These are phyloP conservation scores for Xylocopa sonorina DNA, from an alignment of 1,140 invertebrate genomes.

Conservation along the genomic window DNA sequence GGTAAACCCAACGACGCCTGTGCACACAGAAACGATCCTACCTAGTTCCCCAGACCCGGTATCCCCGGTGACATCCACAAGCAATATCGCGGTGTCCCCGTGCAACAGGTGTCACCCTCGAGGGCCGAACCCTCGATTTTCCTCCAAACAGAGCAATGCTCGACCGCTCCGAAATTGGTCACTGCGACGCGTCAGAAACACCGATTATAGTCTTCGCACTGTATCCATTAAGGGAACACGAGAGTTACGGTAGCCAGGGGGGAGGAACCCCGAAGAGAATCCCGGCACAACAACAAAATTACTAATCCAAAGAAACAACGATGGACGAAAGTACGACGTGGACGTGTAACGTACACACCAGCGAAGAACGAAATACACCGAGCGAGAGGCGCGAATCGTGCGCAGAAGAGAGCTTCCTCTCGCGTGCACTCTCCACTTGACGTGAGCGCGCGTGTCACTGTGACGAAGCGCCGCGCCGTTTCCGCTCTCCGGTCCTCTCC, in stretches of 20 bases:
- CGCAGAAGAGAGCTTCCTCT: conserved; percentile 43
- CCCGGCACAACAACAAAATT: background rate
- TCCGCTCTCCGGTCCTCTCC: conserved; percentile 75
- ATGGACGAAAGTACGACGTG: background rate
- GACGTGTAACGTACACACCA: background rate
- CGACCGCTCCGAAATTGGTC: background rate
- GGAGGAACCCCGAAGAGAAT: background rate
- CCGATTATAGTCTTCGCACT: background rate
- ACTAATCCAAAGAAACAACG: background rate
- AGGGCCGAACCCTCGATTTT: background rate
- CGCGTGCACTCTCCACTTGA: conserved; percentile 77
- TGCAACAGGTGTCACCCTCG: conserved; percentile 34
- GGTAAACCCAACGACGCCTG: background rate
- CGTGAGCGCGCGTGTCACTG: conserved; percentile 82
- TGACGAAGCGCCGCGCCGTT: conserved; percentile 78
- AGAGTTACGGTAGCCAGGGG: background rate
- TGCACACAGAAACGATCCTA: background rate
- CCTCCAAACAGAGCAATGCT: background rate
- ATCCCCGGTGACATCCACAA: background rate
- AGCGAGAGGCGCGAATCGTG: conserved; percentile 25
- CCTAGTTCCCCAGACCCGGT: background rate
- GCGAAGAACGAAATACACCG: background rate
- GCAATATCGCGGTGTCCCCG: background rate
- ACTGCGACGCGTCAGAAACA: background rate
- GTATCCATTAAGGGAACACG: background rate